phyloP scores from a whole-genome alignment of 2,888 invertebrate genomes.

The Smittia aterrima region DNA sequence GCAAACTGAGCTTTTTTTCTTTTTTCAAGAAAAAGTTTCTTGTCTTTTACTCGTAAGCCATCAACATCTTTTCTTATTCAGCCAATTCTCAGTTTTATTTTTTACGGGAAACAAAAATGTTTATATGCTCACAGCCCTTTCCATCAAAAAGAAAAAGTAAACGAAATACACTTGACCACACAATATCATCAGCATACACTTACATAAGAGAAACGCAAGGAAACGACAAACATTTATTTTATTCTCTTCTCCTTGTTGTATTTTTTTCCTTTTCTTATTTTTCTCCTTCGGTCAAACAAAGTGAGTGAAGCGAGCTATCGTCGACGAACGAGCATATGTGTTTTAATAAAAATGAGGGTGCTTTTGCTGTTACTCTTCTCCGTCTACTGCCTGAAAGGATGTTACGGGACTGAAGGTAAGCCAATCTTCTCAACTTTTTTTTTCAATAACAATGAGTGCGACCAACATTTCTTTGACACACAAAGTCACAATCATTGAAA shows the following conservation, averaged over 20 bases:
- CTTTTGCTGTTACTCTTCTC: slow-evolving; percentile 39
- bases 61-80: slow-evolving; percentile 2
- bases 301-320: slow-evolving; percentile 12
- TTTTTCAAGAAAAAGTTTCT: too few relatives aligned
- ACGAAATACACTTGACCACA: slow-evolving; percentile 38
- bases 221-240: slow-evolving; percentile 25
- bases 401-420: slow-evolving; percentile 39
- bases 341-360: slow-evolving; percentile 41
- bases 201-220: background rate
- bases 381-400: slow-evolving; percentile 21
- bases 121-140: slow-evolving; percentile 29
- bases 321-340: slow-evolving; percentile 36
- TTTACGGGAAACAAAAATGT: slow-evolving; percentile 24
- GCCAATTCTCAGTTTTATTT: slow-evolving; percentile 9
- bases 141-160: slow-evolving; percentile 16
- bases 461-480: background rate
- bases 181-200: slow-evolving; percentile 10
- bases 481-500: background rate
- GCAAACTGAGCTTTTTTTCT: background rate
- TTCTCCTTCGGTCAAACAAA: slow-evolving; percentile 7
- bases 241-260: background rate
- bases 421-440: background rate
- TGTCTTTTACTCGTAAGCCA: too few relatives aligned
- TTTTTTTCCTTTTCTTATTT: slow-evolving; percentile 14
- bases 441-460: background rate